These are phyloP conservation scores for Diplolepis rosae DNA, from an alignment of 2,888 invertebrate genomes.

Conservation along the genomic window DNA sequence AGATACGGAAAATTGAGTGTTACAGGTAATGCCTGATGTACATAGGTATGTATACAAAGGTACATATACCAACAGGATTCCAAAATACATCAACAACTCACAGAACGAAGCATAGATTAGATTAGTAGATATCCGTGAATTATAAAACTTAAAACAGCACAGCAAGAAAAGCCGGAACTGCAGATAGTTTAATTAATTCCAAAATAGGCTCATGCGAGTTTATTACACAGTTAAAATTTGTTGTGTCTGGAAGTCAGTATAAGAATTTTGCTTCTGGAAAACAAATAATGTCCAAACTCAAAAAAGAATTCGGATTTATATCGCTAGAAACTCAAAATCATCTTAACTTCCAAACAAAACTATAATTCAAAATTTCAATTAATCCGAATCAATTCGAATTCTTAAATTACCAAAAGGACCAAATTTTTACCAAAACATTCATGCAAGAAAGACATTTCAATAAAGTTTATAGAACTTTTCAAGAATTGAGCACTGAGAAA, in stretches of 20 bases:
- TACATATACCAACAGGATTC: conserved; percentile 44
- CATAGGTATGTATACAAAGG: conserved; percentile 50
- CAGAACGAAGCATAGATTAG: conserved; percentile 49
- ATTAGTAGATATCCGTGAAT: conserved; percentile 12
- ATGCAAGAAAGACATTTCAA: no score
- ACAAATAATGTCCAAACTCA: not conserved
- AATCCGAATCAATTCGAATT: no score
- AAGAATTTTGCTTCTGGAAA: not conserved
- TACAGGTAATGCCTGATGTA: conserved; percentile 60
- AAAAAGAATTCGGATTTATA: not conserved
- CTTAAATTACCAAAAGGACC: no score
- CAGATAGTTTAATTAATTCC: not conserved
- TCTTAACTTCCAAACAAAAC: no score
- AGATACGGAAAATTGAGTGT: conserved; percentile 56
- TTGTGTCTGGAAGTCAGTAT: not conserved
- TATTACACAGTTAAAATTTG: conserved; percentile 3
- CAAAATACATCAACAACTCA: conserved; percentile 57
- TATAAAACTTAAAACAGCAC: conserved; percentile 19
- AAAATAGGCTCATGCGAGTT: conserved; percentile 12
- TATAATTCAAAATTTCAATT: no score
- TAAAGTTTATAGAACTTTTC: no score
- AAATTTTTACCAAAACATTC: no score
- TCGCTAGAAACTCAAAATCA: no score
- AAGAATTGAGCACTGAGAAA: no score
- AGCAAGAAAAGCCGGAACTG: conserved; percentile 21